Base-by-base conservation (phyloP, 2,888 invertebrate species). In the Philonicus albiceps region DNA sequence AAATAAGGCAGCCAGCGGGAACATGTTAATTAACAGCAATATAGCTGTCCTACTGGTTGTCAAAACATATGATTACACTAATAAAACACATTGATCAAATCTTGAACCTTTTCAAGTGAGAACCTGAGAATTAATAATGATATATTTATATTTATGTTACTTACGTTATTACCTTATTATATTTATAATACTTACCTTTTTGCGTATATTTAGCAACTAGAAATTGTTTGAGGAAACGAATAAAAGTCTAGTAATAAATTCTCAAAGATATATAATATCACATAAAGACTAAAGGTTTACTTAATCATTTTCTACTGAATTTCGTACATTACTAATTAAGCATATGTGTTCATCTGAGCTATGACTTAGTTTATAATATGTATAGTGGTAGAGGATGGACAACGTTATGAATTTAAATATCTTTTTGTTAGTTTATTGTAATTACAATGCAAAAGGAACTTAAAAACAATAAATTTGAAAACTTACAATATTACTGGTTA, bases 211-310 rank as follows among this genome's bases (percentile, higher is more conserved):
- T 49, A 49, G 3, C 5, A 49, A n/a, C 5, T 4, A 6, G 22
- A 55, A 55, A 55, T 19, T 19, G 19, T 55, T 22, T 55, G 22
- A 11, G 22, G 55, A 19, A 22, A 22, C 8, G 19, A 55, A 22
- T 55, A 22, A 55, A 55, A 55, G 55, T 22, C 43, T n/a, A 2
- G 11, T 22, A 22, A 6, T 78, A 31, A 37, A 81, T 55, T 55
- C 34, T 64, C 55, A 19, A 37, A 81, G 81, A 34, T 81, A 81
- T 81, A 81, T 81, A 81, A 81, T 81, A 81, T 81, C 81, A 81
- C 81, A 81, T 64, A 81, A 80, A 81, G 81, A 31, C 81, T 81
- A 64, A 81, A 55, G 19, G 53, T 55, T 81, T 40, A 40, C 40
- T 49, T 80, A 80, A 49, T 53, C 53, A 53, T 4, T 16, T 53